These are phyloP conservation scores for Setophaga coronata DNA, from an alignment of 2,113 vertebrate species.

Conservation along the genomic window DNA sequence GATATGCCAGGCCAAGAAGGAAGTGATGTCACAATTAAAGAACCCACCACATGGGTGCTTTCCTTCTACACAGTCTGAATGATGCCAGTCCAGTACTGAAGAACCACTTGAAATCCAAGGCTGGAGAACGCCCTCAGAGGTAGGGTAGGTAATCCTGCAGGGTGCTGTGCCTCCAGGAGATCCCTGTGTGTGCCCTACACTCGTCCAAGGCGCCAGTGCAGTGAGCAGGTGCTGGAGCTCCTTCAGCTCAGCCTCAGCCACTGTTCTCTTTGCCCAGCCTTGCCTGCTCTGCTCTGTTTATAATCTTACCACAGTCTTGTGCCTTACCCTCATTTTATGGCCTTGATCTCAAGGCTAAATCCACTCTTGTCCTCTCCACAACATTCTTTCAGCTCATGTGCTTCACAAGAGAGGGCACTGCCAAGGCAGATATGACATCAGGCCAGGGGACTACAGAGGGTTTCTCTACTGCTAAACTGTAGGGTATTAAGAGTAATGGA, in stretches of 20 bases:
- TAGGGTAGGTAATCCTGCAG: background rate
- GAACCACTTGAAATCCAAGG: background rate
- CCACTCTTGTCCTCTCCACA: background rate
- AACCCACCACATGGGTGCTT: background rate
- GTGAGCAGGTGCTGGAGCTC: background rate
- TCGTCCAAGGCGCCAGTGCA: accelerated
- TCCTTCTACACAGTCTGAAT: accelerated
- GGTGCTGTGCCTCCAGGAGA: background rate
- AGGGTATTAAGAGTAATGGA: background rate
- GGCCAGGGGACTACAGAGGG: background rate
- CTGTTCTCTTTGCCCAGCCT: background rate
- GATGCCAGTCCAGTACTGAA: background rate
- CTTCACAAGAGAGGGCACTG: background rate
- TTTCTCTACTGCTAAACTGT: background rate
- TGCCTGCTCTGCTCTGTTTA: background rate
- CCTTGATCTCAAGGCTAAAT: background rate
- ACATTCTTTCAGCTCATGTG: background rate
- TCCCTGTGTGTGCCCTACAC: accelerated
- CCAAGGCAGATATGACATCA: background rate
- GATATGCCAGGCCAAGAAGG: background rate
- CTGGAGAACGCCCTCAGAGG: background rate
- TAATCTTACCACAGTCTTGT: background rate
- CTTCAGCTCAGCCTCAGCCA: background rate
- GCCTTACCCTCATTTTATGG: background rate
- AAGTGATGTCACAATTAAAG: background rate